These are phyloP conservation scores for Sturnus vulgaris DNA, from an alignment of 2,113 vertebrate genomes.

Conservation along the genomic window DNA sequence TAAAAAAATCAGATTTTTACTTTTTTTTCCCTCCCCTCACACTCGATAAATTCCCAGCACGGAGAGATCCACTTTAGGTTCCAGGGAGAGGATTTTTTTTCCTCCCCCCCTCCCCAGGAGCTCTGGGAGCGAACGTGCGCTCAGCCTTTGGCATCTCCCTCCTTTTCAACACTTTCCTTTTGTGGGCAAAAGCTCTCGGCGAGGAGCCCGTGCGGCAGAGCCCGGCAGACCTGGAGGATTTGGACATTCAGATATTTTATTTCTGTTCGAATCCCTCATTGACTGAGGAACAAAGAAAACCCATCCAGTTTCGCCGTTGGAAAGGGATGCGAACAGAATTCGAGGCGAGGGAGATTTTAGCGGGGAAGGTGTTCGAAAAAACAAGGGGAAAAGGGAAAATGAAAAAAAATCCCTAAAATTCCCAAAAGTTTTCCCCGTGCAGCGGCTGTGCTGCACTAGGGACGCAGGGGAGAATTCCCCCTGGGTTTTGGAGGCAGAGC, in stretches of 20 bases:
- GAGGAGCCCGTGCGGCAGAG: background rate
- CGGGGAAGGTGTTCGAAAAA: background rate
- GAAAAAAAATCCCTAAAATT: background rate
- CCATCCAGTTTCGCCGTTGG: background rate
- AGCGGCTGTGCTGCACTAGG: fast-evolving
- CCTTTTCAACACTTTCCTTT: constrained; percentile 56
- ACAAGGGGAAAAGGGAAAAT: fast-evolving
- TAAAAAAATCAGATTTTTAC: background rate
- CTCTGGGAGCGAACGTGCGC: background rate
- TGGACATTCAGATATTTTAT: background rate
- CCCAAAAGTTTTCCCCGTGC: fast-evolving
- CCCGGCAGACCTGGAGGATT: background rate
- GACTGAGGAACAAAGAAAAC: background rate
- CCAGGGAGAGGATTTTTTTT: background rate
- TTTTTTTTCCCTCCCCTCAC: fast-evolving
- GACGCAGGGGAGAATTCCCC: background rate
- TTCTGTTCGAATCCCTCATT: background rate
- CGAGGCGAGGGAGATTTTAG: background rate
- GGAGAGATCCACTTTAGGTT: background rate
- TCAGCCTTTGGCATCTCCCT: constrained; percentile 12
- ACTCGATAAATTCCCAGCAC: background rate
- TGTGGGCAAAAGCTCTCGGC: constrained; percentile 48
- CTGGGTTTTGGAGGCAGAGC: background rate
- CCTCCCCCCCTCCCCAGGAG: background rate
- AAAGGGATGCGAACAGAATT: background rate